Percentiles rank a stretch among this genome's conserved stretches.
phyloP scores from a whole-genome alignment of 1,140 invertebrate genomes.

The Pristionchus pacificus region DNA sequence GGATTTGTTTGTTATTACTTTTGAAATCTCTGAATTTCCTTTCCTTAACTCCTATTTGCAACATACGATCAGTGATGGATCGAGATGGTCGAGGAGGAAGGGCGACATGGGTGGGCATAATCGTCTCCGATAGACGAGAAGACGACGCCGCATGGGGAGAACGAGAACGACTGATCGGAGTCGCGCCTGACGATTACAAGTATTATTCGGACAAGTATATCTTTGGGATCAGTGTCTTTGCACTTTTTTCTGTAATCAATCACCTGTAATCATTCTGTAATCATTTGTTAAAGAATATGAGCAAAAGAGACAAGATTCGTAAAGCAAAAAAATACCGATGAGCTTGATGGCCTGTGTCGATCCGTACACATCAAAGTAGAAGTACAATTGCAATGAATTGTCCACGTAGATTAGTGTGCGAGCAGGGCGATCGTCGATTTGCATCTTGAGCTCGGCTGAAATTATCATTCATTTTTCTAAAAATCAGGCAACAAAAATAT shows the following conservation, averaged over 20 bases:
- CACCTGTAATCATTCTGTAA: background rate
- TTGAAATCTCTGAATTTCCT: conserved; percentile 20
- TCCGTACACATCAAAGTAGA: conserved; percentile 90
- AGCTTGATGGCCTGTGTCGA: conserved; percentile 79
- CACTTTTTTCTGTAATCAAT: no score
- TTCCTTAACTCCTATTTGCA: background rate
- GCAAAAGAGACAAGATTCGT: no score
- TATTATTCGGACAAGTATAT: no score
- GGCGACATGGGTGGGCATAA: conserved; percentile 1
- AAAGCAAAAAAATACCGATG: conserved; percentile 61
- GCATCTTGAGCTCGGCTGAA: conserved; percentile 80
- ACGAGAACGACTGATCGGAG: background rate
- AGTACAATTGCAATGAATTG: conserved; percentile 79
- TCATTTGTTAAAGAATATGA: background rate
- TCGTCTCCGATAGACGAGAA: conserved; percentile 1
- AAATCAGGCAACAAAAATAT: no score
- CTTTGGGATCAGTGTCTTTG: no score
- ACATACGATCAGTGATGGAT: background rate
- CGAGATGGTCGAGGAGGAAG: conserved; percentile 5
- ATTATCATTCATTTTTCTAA: conserved; percentile 20
- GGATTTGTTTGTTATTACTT: no score
- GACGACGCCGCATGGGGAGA: conserved; percentile 1
- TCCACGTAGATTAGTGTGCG: conserved; percentile 88
- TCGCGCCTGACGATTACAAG: conserved; percentile 13
- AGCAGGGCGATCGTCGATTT: conserved; percentile 76